Conservation (phyloP, 2,113 vertebrate species). For the Strix uralensis region DNA sequence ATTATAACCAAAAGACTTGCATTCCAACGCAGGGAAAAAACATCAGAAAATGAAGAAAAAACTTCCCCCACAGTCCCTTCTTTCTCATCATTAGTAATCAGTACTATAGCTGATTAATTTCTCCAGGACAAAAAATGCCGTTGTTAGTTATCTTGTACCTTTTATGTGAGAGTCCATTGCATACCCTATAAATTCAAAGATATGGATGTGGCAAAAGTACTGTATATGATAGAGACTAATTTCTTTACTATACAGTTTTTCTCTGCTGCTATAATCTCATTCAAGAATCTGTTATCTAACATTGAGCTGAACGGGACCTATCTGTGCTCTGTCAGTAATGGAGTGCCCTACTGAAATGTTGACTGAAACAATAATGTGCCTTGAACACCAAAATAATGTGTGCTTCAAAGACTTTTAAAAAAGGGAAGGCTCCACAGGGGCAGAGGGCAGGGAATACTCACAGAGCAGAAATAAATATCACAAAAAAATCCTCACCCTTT, state of each 20-base stretch:
- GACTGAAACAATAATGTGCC: not conserved
- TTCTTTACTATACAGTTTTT: not conserved
- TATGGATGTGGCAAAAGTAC: slow-evolving; percentile 2
- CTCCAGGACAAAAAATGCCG: not conserved
- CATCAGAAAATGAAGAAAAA: not conserved
- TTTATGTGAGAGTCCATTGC: not conserved
- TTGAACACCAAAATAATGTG: not conserved
- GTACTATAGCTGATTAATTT: not conserved
- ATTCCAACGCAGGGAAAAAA: not conserved
- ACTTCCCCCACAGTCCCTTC: not conserved
- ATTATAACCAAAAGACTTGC: not conserved
- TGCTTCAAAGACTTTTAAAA: not conserved
- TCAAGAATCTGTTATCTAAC: slow-evolving; percentile 5
- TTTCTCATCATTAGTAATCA: not conserved
- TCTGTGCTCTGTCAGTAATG: not conserved
- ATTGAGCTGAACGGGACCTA: not conserved
- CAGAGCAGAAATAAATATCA: not conserved
- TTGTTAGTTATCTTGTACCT: not conserved
- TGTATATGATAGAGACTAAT: not conserved
- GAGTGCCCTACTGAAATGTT: not conserved
- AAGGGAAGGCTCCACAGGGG: not conserved
- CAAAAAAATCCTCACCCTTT: not conserved
- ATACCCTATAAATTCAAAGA: not conserved
- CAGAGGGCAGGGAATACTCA: not conserved
- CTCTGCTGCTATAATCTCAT: not conserved